These are phyloP conservation scores for Mallotus villosus DNA, from an alignment of 2,797 vertebrate species.

Conservation along the genomic window DNA sequence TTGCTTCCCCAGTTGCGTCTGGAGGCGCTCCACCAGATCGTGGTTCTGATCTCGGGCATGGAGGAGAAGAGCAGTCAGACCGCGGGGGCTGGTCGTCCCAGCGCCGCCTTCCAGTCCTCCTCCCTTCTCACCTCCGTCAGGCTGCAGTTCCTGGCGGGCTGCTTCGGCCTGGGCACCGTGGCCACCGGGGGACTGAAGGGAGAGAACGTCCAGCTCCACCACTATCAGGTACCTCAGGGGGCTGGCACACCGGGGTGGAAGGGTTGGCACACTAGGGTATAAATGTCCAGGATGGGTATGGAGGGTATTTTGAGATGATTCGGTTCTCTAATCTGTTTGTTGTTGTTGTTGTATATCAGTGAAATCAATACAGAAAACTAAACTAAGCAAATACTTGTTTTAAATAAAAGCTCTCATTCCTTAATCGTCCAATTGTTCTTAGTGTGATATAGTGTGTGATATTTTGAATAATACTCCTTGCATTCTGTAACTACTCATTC, in stretches of 20 bases:
- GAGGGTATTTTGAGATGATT: too few species aligned
- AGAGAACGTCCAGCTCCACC: slow-evolving; percentile 93
- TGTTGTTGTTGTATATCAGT: too few species aligned
- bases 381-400: too few species aligned
- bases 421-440: too few species aligned
- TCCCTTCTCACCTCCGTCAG: slow-evolving; percentile 93
- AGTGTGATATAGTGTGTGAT: too few species aligned
- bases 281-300: too few species aligned
- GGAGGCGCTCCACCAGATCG: slow-evolving; percentile 96
- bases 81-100: slow-evolving; percentile 64
- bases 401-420: too few species aligned
- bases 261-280: too few species aligned
- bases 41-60: slow-evolving; percentile 94
- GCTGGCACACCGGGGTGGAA: too few species aligned
- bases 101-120: slow-evolving; percentile 86
- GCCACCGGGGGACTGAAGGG: slow-evolving; percentile 84
- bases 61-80: slow-evolving; percentile 90
- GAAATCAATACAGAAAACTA: too few species aligned
- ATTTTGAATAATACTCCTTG: too few species aligned
- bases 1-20: slow-evolving; percentile 82
- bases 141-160: slow-evolving; percentile 94
- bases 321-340: too few species aligned
- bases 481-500: not conserved
- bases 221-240: slow-evolving; percentile 85
- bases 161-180: slow-evolving; percentile 92